Percentiles rank a stretch among this genome's conserved stretches.
These are phyloP conservation scores for Synanthedon myopaeformis DNA, from an alignment of 2,888 invertebrate species.

Conservation along the genomic window DNA sequence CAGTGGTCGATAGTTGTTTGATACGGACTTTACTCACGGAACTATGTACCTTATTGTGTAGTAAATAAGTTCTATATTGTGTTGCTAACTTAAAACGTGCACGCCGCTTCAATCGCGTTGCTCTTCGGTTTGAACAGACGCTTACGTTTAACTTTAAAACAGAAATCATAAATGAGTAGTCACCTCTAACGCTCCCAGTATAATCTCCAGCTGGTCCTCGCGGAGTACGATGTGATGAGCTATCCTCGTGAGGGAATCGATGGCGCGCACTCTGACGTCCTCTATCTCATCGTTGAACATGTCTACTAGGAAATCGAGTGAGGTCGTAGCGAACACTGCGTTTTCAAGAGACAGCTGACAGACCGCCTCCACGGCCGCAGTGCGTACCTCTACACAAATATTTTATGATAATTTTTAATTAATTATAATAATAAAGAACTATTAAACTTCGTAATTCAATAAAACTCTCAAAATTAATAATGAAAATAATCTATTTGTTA, in stretches of 20 bases:
- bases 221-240: constrained; percentile 88
- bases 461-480: too few species aligned
- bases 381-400: constrained; percentile 83
- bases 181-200: constrained; percentile 92
- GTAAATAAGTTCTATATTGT: too few species aligned
- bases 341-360: constrained; percentile 88
- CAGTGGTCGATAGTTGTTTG: too few species aligned
- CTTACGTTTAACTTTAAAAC: neutral
- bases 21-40: too few species aligned
- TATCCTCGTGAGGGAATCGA: constrained; percentile 91
- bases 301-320: constrained; percentile 96
- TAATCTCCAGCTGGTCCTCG: constrained; percentile 96
- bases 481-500: too few species aligned
- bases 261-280: constrained; percentile 93
- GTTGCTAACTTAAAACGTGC: too few species aligned
- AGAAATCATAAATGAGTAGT: neutral
- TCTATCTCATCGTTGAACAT: constrained; percentile 99
- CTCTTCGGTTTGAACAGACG: too few species aligned
- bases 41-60: too few species aligned
- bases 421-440: too few species aligned
- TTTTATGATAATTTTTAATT: too few species aligned
- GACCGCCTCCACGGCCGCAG: constrained; percentile 93
- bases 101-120: too few species aligned
- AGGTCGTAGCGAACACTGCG: constrained; percentile 85
- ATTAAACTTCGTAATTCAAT: too few species aligned